These are phyloP conservation scores for Leucophora obtusa DNA, from an alignment of 2,888 invertebrate species.

Conservation along the genomic window DNA sequence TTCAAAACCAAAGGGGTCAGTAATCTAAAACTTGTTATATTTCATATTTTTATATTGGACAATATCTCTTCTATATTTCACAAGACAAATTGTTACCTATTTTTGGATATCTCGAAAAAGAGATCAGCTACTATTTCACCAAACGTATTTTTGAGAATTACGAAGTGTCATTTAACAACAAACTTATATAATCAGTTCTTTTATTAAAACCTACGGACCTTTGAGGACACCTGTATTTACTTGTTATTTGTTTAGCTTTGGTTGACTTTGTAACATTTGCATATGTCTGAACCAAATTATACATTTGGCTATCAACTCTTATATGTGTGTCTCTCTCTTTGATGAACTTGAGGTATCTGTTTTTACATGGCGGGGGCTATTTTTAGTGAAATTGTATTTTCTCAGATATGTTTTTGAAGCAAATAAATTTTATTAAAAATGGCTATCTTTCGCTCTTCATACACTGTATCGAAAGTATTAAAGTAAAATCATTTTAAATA, in stretches of 20 bases:
- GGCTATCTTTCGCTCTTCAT: conserved; percentile 37
- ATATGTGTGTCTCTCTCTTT: conserved; percentile 25
- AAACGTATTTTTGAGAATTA: too few species aligned
- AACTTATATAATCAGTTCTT: too few species aligned
- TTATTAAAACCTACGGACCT: too few species aligned
- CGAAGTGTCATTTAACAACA: too few species aligned
- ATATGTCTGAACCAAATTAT: conserved; percentile 20
- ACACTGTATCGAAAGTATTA: conserved; percentile 23
- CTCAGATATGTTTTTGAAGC: conserved; percentile 18
- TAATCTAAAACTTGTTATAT: too few species aligned
- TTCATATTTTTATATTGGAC: too few species aligned
- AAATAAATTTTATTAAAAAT: neutral
- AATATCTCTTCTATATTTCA: too few species aligned
- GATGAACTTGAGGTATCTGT: conserved; percentile 50
- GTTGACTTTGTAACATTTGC: conserved; percentile 50
- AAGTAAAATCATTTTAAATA: neutral
- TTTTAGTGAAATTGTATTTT: conserved; percentile 1
- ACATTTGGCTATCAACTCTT: conserved; percentile 6
- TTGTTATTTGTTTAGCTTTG: conserved; percentile 21
- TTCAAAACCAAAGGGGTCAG: too few species aligned
- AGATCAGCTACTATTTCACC: too few species aligned
- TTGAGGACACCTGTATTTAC: too few species aligned
- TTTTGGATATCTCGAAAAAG: too few species aligned
- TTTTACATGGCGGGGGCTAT: neutral
- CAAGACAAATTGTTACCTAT: too few species aligned